Evolutionary conservation across 1,140 invertebrate genomes (phyloP), one percentile per base, ranked within the genome.

Genomic region (Bombus terrestris): DNA sequence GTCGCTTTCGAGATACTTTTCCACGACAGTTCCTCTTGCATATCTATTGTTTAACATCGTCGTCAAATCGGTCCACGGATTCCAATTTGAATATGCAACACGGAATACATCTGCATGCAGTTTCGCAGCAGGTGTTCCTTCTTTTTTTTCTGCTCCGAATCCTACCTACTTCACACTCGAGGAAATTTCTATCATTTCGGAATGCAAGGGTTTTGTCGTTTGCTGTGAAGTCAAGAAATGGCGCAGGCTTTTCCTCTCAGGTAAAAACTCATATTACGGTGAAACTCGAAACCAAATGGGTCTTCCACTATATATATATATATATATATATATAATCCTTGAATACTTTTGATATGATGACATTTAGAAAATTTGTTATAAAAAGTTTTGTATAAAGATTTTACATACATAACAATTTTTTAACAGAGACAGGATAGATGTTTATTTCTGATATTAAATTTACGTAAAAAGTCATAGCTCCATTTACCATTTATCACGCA

Each of bases 51-150:
- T 53, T 59, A 81, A 62, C 53, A 18, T 35, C 57, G 69, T 37
- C 47, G 37, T 43, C 37, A 57, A 81, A 68, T 80, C 39, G 76
- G 35, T 22, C 71, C 57, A 37, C 13, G 41, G 57, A 68, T 83
- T 66, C 72, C 5, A 59, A 37, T 76, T 66, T 76, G 81, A 83
- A 83, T 83, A 76, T 62, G 77, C 80, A 80, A 72, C n/a, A 41
- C 47, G 43, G 47, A 69, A 83, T 57, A 43, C 66, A 69, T 84
- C 82, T 84, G 82, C 43, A 84, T 72, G 37, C 77, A 28, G 83
- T 85, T 85, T 62, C 83, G 22, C 77, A n/a, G 83, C 77, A 80
- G 83, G 77, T 62, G 77, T 80, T 69, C 68, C 76, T 25, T 28
- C 32, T 53, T 76, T 64, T 32, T 81, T 85, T 47, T 62, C 28